These are phyloP conservation scores for Euphonia xanthogaster DNA, from an alignment of 2,797 vertebrate species.

Conservation along the genomic window DNA sequence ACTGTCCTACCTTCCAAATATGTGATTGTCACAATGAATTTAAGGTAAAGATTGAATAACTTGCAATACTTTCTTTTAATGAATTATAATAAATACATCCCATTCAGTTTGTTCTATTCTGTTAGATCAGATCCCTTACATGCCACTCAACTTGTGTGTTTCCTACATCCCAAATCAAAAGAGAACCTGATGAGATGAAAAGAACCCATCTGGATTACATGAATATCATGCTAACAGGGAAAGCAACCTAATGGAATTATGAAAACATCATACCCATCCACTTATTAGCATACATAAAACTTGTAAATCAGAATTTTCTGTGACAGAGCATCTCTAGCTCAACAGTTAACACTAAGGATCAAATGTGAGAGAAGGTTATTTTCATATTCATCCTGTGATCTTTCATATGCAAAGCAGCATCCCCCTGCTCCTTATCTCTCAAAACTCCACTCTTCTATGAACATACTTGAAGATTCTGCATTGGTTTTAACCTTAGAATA, in stretches of 20 bases:
- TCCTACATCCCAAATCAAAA: background rate
- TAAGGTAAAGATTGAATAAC: background rate
- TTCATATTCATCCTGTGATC: background rate
- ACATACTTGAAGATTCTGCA: background rate
- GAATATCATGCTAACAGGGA: background rate
- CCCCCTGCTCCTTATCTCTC: background rate
- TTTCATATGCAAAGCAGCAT: background rate
- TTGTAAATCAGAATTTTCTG: background rate
- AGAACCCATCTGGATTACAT: background rate
- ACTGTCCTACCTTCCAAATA: background rate
- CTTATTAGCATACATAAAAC: background rate
- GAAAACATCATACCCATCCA: background rate
- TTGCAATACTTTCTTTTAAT: background rate
- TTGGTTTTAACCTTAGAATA: background rate
- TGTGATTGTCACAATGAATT: background rate
- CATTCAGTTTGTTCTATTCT: background rate
- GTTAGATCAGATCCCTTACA: background rate
- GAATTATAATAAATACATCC: background rate
- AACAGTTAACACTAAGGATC: background rate
- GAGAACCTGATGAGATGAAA: background rate
- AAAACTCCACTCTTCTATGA: background rate
- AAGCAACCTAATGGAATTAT: background rate
- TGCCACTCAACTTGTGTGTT: background rate
- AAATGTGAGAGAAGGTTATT: background rate
- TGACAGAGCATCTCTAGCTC: background rate